Evolutionary conservation across 2,888 invertebrate genomes (phyloP), one percentile per base, ranked within the genome.

Genomic region (Lobophora halterata): DNA sequence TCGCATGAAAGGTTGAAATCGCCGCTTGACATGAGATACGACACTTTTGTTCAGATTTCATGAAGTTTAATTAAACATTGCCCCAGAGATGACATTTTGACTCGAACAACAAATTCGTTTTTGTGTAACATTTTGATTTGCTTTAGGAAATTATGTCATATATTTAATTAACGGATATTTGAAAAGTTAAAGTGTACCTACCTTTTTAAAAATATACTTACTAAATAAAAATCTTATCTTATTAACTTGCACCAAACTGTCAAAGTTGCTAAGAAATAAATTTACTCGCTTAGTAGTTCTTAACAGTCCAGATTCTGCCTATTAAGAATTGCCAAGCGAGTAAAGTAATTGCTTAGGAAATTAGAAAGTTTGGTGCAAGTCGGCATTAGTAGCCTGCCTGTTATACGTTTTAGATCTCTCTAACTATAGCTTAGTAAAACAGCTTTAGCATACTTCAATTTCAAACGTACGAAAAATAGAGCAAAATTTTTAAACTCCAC

Each of bases 41-140:
- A 67, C 70, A 71, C 65, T 66, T 70, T 73, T 71, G 70, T 71
- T 60, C 64, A 63, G 65, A 66, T 64, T 69, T 71, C 62, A 58
- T 63, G 58, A 73, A 75, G 69, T 74, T 77, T 73, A 79, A 79
- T 78, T 75, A 74, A 78, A 78, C 64, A 66, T 69, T 57, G 55
- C 59, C 51, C 57, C 39, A 39, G 54, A 60, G 65, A 63, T 61
- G 61, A 46, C 55, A 53, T 55, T 58, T 50, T 21, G 38, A n/a
- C n/a, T 52, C 55, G 65, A 63, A 59, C 58, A 58, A 55, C 49
- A n/a, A n/a, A n/a, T 55, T 57, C 47, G 56, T 20, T 29, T 56
- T 61, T 58, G 48, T 52, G 7, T 26, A 21, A 46, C 27, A 53
- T 34, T 69, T 73, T 75, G 77, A 78, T 71, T 75, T 79, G 78